Conservation (phyloP, 1,140 invertebrate genomes). For the Penaeus indicus region DNA sequence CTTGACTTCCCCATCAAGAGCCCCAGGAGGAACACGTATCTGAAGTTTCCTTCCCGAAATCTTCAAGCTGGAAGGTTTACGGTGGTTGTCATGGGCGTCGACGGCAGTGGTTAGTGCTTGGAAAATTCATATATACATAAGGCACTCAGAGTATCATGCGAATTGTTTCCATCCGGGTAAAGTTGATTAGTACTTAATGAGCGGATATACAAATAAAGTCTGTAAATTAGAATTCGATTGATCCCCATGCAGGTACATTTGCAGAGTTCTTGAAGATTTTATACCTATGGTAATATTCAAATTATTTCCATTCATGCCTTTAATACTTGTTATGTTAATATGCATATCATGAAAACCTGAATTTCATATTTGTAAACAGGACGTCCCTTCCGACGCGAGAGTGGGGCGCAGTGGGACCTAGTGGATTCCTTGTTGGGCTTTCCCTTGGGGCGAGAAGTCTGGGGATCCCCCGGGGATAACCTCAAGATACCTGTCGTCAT, state of each 20-base stretch:
- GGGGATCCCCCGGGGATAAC: slow-evolving; percentile 38
- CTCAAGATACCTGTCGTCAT: slow-evolving; percentile 37
- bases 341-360: no score
- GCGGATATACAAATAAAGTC: no score
- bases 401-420: slow-evolving; percentile 20
- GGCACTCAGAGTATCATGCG: no score
- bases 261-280: no score
- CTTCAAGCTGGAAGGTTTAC: slow-evolving; percentile 33
- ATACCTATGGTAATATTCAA: no score
- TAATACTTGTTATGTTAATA: no score
- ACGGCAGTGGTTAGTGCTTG: slow-evolving; percentile 30
- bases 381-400: slow-evolving; percentile 39
- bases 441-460: slow-evolving; percentile 49
- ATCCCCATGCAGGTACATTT: no score
- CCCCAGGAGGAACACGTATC: slow-evolving; percentile 52
- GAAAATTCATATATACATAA: neutral
- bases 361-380: slow-evolving; percentile 1
- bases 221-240: no score
- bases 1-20: slow-evolving; percentile 21
- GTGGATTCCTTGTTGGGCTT: slow-evolving; percentile 29
- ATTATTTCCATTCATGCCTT: no score
- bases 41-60: slow-evolving; percentile 3
- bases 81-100: slow-evolving; percentile 26
- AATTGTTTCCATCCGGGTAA: no score
- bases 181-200: no score